Conservation (phyloP, 2,113 vertebrate genomes). For the Ciconia stormi region DNA sequence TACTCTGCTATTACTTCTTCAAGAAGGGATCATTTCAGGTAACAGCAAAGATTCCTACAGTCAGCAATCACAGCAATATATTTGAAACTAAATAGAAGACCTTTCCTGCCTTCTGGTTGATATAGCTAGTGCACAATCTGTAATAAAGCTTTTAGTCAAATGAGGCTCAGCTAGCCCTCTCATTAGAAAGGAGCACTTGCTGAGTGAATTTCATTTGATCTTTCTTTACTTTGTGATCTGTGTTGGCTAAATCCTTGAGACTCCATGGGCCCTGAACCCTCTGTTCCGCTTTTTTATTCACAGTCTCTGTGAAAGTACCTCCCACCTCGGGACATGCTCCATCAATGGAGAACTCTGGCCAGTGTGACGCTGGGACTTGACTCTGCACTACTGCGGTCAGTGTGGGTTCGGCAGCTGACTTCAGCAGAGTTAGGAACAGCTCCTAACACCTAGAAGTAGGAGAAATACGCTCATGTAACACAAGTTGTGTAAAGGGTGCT, state of each 20-base stretch:
- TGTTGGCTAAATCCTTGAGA: not conserved
- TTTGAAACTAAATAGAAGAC: not conserved
- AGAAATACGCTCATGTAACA: not conserved
- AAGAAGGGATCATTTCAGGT: not conserved
- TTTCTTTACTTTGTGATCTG: not conserved
- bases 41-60: not conserved
- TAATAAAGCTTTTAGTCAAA: constrained; percentile 46
- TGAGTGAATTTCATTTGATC: not conserved
- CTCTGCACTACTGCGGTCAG: not conserved
- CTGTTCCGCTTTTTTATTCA: not conserved
- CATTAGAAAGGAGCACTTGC: not conserved
- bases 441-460: not conserved
- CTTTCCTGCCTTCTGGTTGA: not conserved
- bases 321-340: not conserved
- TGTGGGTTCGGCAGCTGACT: not conserved
- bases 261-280: not conserved
- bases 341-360: not conserved
- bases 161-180: not conserved
- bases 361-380: not conserved
- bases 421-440: not conserved
- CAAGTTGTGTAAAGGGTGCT: not conserved
- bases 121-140: not conserved
- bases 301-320: not conserved
- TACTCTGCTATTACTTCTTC: not conserved
- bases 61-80: not conserved